These are phyloP conservation scores for Mesoclemmys tuberculata DNA, from an alignment of 2,113 vertebrate genomes.

Conservation along the genomic window DNA sequence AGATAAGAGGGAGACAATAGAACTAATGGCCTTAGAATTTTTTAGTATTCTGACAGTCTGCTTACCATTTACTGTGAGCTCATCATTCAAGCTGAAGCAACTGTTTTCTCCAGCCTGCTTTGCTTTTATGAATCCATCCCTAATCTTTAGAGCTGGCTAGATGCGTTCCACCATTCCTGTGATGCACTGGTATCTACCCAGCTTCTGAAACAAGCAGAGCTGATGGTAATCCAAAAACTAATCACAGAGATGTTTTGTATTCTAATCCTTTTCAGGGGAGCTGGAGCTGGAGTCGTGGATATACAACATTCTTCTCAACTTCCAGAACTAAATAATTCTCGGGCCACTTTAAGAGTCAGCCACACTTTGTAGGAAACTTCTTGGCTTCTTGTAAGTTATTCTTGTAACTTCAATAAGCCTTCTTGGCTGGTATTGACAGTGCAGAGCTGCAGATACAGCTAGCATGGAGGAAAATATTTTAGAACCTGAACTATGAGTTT, in stretches of 20 bases:
- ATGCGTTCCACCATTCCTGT: not conserved
- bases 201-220: constrained; percentile 47
- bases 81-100: not conserved
- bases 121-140: rapidly evolving
- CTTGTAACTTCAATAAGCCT: no score
- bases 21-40: not conserved
- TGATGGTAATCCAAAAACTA: not conserved
- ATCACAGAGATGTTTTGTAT: constrained; percentile 15
- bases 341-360: not conserved
- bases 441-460: not conserved
- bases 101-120: not conserved
- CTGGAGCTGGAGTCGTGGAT: not conserved
- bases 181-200: constrained; percentile 26
- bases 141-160: rapidly evolving
- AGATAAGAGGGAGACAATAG: not conserved
- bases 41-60: not conserved
- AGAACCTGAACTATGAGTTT: not conserved
- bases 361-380: not conserved
- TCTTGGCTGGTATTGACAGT: not conserved
- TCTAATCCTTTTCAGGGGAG: not conserved
- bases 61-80: not conserved
- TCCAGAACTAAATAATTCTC: rapidly evolving
- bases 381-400: no score
- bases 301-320: constrained; percentile 1
- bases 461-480: rapidly evolving